phyloP scores from a whole-genome alignment of 1,140 invertebrate species.

The Drosophila micromelanica region DNA sequence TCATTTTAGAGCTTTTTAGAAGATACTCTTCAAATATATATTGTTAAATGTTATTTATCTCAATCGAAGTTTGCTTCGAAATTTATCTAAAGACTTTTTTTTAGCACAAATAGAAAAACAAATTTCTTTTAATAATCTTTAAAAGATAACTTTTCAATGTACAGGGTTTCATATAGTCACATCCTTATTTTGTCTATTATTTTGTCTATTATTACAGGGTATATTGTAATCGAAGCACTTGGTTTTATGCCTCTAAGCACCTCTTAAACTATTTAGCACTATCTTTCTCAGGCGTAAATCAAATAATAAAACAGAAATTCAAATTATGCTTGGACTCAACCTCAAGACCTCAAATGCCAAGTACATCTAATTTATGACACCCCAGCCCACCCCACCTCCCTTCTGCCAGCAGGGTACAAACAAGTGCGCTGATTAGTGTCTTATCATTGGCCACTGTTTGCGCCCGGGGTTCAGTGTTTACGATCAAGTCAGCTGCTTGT shows the following conservation, averaged over 20 bases:
- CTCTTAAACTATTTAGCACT: background rate
- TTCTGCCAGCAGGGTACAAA: constrained; percentile 28
- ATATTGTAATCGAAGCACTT: background rate
- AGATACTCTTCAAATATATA: too few species aligned
- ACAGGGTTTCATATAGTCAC: too few species aligned
- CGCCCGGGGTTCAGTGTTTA: background rate
- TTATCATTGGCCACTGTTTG: constrained; percentile 49
- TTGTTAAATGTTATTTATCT: too few species aligned
- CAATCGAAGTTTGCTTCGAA: too few species aligned
- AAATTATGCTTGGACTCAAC: constrained; percentile 35
- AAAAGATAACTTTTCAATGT: too few species aligned
- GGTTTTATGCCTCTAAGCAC: background rate
- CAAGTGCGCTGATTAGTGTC: constrained; percentile 62
- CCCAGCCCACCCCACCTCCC: background rate
- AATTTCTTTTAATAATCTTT: too few species aligned
- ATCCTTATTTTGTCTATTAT: too few species aligned
- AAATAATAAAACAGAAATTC: constrained; percentile 63
- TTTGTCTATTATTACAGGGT: constrained; percentile 9
- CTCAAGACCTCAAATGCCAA: constrained; percentile 39
- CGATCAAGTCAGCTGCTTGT: constrained; percentile 47
- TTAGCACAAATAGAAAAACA: too few species aligned
- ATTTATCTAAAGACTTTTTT: too few species aligned
- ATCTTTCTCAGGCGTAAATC: constrained; percentile 55
- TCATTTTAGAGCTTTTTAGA: too few species aligned
- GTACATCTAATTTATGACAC: constrained; percentile 56